Conservation (phyloP, 2,797 vertebrate species). For the Labeo calbasu region DNA sequence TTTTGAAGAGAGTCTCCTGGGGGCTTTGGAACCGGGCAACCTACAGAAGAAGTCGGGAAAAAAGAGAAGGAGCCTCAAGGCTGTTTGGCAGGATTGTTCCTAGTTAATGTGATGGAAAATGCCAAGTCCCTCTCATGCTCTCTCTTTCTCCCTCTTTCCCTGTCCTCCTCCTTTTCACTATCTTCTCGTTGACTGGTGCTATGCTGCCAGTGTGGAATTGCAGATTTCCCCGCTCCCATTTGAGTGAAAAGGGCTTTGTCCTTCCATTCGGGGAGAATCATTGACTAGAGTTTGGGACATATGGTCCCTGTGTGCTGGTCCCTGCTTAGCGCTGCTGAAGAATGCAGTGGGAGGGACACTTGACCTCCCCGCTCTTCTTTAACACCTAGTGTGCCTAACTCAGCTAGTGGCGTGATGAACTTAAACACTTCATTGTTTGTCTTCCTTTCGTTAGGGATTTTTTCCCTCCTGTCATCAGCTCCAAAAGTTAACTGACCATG, state of each 20-base stretch:
- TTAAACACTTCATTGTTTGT: slow-evolving; percentile 79
- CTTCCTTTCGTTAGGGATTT: slow-evolving; percentile 41
- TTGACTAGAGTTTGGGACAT: slow-evolving; percentile 78
- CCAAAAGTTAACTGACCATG: slow-evolving; percentile 41
- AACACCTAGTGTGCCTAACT: slow-evolving; percentile 68
- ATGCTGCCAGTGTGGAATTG: slow-evolving; percentile 74
- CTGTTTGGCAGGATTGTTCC: slow-evolving; percentile 58
- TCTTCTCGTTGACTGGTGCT: slow-evolving; percentile 69
- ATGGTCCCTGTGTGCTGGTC: slow-evolving; percentile 78
- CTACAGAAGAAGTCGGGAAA: slow-evolving; percentile 41
- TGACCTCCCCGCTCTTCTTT: slow-evolving; percentile 70
- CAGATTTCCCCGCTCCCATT: slow-evolving; percentile 71
- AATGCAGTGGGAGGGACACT: slow-evolving; percentile 74
- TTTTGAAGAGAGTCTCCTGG: slow-evolving; percentile 59
- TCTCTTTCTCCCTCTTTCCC: slow-evolving; percentile 23
- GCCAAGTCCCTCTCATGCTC: slow-evolving; percentile 46
- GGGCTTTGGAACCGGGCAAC: slow-evolving; percentile 55
- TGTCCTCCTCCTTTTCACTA: slow-evolving; percentile 28
- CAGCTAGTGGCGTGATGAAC: slow-evolving; percentile 73
- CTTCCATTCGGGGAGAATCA: slow-evolving; percentile 71
- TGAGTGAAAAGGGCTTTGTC: slow-evolving; percentile 79
- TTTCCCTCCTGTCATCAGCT: slow-evolving; percentile 11
- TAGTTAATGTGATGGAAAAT: slow-evolving; percentile 60
- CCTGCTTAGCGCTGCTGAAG: slow-evolving; percentile 65
- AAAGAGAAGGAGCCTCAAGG: slow-evolving; percentile 52